Evolutionary conservation across 2,113 vertebrate genomes (phyloP), one percentile per base, ranked within the genome.

Genomic region (Trinectes maculatus): DNA sequence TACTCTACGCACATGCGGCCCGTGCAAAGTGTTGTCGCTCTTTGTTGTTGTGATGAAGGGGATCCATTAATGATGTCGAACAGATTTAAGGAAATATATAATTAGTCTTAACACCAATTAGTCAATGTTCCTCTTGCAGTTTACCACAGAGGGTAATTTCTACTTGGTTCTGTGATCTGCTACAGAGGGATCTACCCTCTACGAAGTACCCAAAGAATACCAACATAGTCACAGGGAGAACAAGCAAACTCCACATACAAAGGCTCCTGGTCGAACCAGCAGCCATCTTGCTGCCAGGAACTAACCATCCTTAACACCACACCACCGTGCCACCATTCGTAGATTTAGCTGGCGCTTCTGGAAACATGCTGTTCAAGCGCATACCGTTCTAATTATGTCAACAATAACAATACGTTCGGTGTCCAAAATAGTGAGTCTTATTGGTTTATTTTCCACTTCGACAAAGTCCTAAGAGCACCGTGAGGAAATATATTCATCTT

Each of bases 1-100:
- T 72, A 54, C 39, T 58, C 36, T 16, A 31, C 26, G 33, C 42
- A 44, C 5, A 25, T 13, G 18, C 66, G 13, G 43, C 62, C 68
- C 42, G 15, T 8, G 2, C 44, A 55, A 31, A 60, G 49, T 55
- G 65, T 63, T 54, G 71, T 49, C 64, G 10, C 22, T 55, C 62
- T 87, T 82, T 68, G 55, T 77, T 74, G 57, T 73, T 13, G 13
- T 42, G 46, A 70, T 80, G 49, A 82, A 79, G 66, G 25, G 40
- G 74, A 60, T 70, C 67, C 64, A 66, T 79, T 83, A 78, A 76
- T 54, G 59, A 77, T 71, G 61, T 25, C 22, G 24, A 59, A 67
- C 42, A 78, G 67, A 82, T 82, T 77, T 67, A 73, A 84, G 71
- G 71, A 83, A 82, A 64, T 68, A 59, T 68, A 74, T 77, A 74